Evolutionary conservation across 1,140 invertebrate species (phyloP).

Genomic region (Ips nitidus): DNA sequence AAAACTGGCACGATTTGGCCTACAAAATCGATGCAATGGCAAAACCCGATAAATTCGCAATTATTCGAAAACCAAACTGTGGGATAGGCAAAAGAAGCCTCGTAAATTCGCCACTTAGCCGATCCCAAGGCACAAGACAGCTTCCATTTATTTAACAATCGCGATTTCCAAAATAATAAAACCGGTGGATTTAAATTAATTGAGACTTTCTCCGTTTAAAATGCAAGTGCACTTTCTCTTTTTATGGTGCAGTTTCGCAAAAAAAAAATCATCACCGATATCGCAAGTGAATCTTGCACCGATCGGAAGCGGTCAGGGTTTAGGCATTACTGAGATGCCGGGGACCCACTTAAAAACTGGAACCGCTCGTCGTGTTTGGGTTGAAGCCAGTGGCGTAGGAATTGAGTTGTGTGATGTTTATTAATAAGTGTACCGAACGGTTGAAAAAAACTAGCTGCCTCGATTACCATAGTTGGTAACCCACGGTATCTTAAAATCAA

Average conservation of each 20-base stretch:
- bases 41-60: too few relatives aligned
- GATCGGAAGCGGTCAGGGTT: constrained; percentile 8
- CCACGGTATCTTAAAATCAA: constrained; percentile 4
- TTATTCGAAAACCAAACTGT: not conserved
- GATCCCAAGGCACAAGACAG: not conserved
- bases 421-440: not conserved
- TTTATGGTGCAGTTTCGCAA: constrained; percentile 21
- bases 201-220: constrained; percentile 20
- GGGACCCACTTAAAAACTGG: constrained; percentile 9
- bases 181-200: constrained; percentile 23
- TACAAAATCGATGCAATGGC: too few relatives aligned
- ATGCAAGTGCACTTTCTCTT: constrained; percentile 25
- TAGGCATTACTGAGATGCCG: constrained; percentile 13
- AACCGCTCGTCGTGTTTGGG: not conserved
- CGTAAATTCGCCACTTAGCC: not conserved
- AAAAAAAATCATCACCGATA: constrained; percentile 4
- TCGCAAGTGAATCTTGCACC: constrained; percentile 11
- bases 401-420: not conserved
- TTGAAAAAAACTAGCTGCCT: not conserved
- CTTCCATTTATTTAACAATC: constrained; percentile 1
- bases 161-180: constrained; percentile 18
- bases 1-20: too few relatives aligned
- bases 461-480: constrained; percentile 9
- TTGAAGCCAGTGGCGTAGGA: not conserved
- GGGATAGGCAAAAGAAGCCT: not conserved